Base-by-base conservation (phyloP, 2,888 invertebrate species). In the Coenonympha arcania region DNA sequence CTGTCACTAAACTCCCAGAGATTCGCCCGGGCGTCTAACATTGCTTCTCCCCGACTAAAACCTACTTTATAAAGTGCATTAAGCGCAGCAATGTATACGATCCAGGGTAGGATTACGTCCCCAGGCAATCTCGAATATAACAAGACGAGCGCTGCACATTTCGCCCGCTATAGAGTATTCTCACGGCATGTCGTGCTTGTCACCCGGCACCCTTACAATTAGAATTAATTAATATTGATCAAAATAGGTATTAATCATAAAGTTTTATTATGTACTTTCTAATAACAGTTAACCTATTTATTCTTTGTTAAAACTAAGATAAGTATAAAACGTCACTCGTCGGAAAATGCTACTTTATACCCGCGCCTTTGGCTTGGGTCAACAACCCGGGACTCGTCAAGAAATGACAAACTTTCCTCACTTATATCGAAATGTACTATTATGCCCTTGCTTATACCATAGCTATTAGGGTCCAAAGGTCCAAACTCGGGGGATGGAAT, bases 1-100 rank as follows among this genome's bases (percentile, higher is more conserved):
- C 79, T 78, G 70, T 78, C 78, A 79, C 82, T 75, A 77, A 77
- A 79, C 76, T 73, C 68, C 64, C 72, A 70, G 68, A 60, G 47
- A 65, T 66, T 65, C 58, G 36, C 52, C 28, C 39, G 42, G 41
- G 45, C 44, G 45, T 26, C 49, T 44, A 55, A 49, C 59, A 56
- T 54, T 56, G 52, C 46, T 54, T 33, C 47, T 40, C 39, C 28
- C 22, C 37, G 26, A n/a, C 36, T 33, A 31, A 36, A 47, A 37
- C 48, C 24, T 42, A 39, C 40, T 39, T 34, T 31, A 50, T 33
- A 48, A 55, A 52, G 33, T 41, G 24, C 43, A 31, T 37, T 50
- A 52, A 44, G 22, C 41, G 36, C 56, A 48, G 64, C 61, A 61
- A 63, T 67, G 65, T 53, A 62, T 42, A 39, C 16, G 6, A 40